Evolutionary conservation across 2,888 invertebrate genomes (phyloP), one percentile per base, ranked within the genome.

Genomic region (Melieria picta): DNA sequence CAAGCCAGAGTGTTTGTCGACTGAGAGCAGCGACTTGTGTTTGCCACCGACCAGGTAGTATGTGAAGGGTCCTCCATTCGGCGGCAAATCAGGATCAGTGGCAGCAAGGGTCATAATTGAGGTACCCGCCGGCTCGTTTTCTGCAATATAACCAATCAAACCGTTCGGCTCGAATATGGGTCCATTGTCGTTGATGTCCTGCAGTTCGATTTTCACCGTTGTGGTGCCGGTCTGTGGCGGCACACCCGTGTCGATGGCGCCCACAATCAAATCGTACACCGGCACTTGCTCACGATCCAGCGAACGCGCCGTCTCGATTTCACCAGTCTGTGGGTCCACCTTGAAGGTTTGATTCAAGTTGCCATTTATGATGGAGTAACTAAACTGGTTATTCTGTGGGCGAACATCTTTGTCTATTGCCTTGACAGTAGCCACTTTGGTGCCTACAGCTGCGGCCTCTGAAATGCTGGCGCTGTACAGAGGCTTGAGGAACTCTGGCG

Each of bases 211-310:
- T 83, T 91, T 92, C 0, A 98, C 93, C 0, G 91, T 91, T 0
- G 96, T 90, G 0, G 94, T 95, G n/a, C 96, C 97, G 61, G 96
- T 97, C 88, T 96, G 95, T 3, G 96, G 95, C 4, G 97, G 97
- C 10, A 90, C 85, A 0, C 97, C 97, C 6, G 93, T 94, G 81
- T 97, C 97, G 71, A 96, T 95, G 2, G 95, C 97, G 3, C 95
- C 96, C 30, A 97, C 88, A 42, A 92, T 91, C 66, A 97, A 83
- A 73, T 91, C 91, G 83, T 96, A 97, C 42, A 89, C 87, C 0
- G 93, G 89, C 5, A 92, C 88, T 0, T 90, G 91, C 88, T 98
- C 98, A 75, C 97, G 89, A 81, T 98, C 97, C 72, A 98, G 87
- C 43, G 88, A 86, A 7, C 91, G 89, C 0, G 93, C 90, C 0